A percentile compares a stretch with the other conserved stretches of the same genome.
Evolutionary conservation across 2,113 vertebrate genomes (phyloP).

Genomic region (Corydoras maculifer): DNA sequence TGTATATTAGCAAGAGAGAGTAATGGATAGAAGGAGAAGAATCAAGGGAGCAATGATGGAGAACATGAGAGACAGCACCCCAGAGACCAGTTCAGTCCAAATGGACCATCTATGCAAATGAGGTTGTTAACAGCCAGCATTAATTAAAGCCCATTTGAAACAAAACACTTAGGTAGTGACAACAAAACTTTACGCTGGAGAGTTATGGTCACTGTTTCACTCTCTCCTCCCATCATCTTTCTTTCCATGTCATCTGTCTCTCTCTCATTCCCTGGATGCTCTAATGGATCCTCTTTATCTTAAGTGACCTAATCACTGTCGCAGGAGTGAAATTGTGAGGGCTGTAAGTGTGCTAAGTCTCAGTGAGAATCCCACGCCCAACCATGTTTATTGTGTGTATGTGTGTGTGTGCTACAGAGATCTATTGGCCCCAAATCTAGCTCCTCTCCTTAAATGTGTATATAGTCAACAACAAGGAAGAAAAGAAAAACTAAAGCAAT

Average conservation of each 20-base stretch:
- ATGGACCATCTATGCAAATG: constrained; percentile 43
- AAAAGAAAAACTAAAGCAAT: no score
- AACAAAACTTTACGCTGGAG: constrained; percentile 42
- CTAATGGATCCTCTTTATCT: constrained; percentile 49
- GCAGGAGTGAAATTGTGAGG: constrained; percentile 37
- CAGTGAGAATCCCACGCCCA: constrained; percentile 11
- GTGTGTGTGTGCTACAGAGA: not conserved
- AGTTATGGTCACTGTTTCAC: constrained; percentile 36
- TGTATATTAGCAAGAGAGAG: not conserved
- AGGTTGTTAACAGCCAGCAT: constrained; percentile 34
- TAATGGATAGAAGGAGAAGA: not conserved
- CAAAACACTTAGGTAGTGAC: constrained; percentile 32
- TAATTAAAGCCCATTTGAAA: constrained; percentile 45
- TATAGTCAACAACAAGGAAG: no score
- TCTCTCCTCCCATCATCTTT: constrained; percentile 16
- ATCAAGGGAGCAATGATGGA: constrained; percentile 27
- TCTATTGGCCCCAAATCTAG: no score
- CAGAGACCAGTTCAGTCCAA: constrained; percentile 34
- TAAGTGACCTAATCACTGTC: constrained; percentile 47
- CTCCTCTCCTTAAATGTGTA: no score
- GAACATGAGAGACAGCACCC: constrained; percentile 37
- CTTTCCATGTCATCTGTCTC: constrained; percentile 27
- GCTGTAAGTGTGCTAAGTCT: constrained; percentile 41
- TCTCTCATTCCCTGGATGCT: constrained; percentile 29
- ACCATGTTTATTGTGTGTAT: constrained; percentile 3